Percentiles rank a stretch among this genome's conserved stretches.
These are phyloP conservation scores for Tuberolachnus salignus DNA, from an alignment of 2,888 invertebrate genomes.

Conservation along the genomic window DNA sequence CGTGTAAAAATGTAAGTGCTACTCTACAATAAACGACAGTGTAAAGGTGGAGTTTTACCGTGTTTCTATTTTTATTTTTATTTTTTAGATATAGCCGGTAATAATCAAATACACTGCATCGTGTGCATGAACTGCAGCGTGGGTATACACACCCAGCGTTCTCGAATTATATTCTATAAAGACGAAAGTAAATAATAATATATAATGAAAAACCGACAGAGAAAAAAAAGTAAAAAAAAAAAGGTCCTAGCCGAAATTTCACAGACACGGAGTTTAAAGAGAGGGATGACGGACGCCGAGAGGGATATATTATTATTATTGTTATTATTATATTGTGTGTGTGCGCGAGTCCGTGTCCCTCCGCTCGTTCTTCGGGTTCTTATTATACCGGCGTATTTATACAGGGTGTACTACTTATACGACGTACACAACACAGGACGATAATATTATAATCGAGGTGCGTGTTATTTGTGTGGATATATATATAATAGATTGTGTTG, in stretches of 20 bases:
- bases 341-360: background rate
- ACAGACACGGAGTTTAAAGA: slow-evolving; percentile 46
- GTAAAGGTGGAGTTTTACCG: background rate
- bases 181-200: slow-evolving; percentile 29
- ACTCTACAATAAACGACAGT: background rate
- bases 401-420: background rate
- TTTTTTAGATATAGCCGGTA: no score
- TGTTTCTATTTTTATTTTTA: slow-evolving; percentile 2
- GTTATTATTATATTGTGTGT: slow-evolving; percentile 15
- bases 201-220: slow-evolving; percentile 14
- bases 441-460: background rate
- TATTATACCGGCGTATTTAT: no score
- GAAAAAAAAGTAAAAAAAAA: slow-evolving; percentile 24
- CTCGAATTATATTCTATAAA: background rate
- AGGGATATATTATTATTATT: slow-evolving; percentile 8
- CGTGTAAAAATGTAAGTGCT: slow-evolving; percentile 6
- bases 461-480: background rate
- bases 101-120: background rate
- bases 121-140: background rate
- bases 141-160: background rate
- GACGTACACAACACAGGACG: background rate
- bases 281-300: slow-evolving; percentile 6
- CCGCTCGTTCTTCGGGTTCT: no score
- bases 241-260: slow-evolving; percentile 21
- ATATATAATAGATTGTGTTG: no score